Base-by-base conservation (phyloP, 2,888 invertebrate genomes). In the Meghimatium bilineatum region DNA sequence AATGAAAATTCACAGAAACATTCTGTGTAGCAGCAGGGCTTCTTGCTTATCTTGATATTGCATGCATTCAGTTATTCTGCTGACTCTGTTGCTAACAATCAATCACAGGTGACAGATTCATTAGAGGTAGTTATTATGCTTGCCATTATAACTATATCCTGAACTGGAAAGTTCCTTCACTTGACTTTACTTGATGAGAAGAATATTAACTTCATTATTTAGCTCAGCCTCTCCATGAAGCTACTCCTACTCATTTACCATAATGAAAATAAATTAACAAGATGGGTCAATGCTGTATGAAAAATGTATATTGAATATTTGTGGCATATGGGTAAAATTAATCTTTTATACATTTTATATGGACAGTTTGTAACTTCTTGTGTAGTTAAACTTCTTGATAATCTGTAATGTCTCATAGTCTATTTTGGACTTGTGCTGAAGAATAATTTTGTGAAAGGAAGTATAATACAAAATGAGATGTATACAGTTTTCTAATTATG, bases 51-150 rank as follows among this genome's bases (percentile, higher is more conserved):
- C n/a, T 38, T 26, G 6, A 38, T 8, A 44, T 77, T 77, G 63
- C 23, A 63, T 77, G 10, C n/a, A 36, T 77, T 77, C 44, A 34
- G 23, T 66, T 66, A 77, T 66, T 56, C 14, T 1, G 38, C n/a
- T 29, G 36, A 38, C 32, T 77, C 34, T 69, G 66, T 14, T 66
- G 67, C 12, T 79, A 79, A 34, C 52, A 29, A 67, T 67, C 79
- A 20, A 44, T 69, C 32, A 79, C 32, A 29, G 32, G 29, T 78
- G 69, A 79, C 79, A 79, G 52, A 67, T 69, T 79, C 79, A 52
- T 79, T 67, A 79, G n/a, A 52, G 52, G 52, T n/a, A 69, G 34
- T 23, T 52, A 52, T 69, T 52, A 32, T 52, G 32, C 2, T 38
- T 71, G 71, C 26, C 66, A 66, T 66, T 66, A 32, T 66, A 66